Percentiles rank a stretch among this genome's conserved stretches.
Conservation (phyloP, 92 coral and sea anemone species). For the Scolanthus callimorphus region DNA sequence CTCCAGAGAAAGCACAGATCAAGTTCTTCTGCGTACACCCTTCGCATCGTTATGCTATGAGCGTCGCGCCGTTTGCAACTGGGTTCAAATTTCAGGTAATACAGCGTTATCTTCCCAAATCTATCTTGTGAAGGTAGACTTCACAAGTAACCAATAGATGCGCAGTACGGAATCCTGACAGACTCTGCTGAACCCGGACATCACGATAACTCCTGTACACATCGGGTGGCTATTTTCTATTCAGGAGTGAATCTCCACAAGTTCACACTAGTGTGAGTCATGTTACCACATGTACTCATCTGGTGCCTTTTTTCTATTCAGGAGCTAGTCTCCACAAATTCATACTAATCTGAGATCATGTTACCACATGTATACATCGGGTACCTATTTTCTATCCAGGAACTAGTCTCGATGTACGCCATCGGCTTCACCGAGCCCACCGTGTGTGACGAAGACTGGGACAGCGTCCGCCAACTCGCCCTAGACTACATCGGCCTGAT, state of each 20-base stretch:
- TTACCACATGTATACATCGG: too few relatives aligned
- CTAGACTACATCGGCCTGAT: constrained; percentile 44
- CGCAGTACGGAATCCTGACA: too few relatives aligned
- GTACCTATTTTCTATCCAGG: constrained; percentile 14
- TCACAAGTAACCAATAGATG: too few relatives aligned
- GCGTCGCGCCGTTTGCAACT: constrained; percentile 54
- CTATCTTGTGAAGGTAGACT: too few relatives aligned
- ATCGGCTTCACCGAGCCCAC: constrained; percentile 65
- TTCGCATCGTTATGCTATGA: constrained; percentile 70
- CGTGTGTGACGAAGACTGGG: constrained; percentile 30
- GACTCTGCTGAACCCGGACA: too few relatives aligned
- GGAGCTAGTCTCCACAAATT: background rate
- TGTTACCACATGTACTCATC: too few relatives aligned
- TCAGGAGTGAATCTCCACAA: background rate
- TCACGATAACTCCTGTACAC: too few relatives aligned
- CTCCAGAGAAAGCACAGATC: constrained; percentile 50
- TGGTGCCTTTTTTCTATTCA: background rate
- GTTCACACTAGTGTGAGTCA: too few relatives aligned
- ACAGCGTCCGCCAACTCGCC: constrained; percentile 64
- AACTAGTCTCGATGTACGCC: constrained; percentile 49
- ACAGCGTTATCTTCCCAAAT: background rate
- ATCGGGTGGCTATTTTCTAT: background rate
- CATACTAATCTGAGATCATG: too few relatives aligned
- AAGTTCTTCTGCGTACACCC: constrained; percentile 85
- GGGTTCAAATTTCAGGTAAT: constrained; percentile 76